A percentile compares a stretch with the other conserved stretches of the same genome.
phyloP scores from a whole-genome alignment of 2,888 invertebrate genomes.

The Rhingia rostrata region DNA sequence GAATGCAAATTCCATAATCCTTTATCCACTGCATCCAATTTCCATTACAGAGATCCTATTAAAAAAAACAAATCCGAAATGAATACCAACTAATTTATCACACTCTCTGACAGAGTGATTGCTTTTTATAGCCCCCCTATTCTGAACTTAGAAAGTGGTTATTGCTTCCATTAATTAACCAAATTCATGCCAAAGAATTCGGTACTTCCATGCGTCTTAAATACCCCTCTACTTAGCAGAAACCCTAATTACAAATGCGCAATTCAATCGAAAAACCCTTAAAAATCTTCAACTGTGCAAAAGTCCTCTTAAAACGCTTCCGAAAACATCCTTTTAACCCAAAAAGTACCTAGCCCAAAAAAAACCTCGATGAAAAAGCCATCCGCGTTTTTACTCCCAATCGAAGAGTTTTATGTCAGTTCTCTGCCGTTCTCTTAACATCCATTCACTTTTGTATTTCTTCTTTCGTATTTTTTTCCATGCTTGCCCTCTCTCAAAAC shows the following conservation, averaged over 20 bases:
- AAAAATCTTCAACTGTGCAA: neutral
- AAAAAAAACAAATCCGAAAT: neutral
- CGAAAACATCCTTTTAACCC: slow-evolving; percentile 18
- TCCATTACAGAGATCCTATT: too few species aligned
- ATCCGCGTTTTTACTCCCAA: slow-evolving; percentile 24
- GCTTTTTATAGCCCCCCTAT: neutral
- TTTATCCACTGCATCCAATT: too few species aligned
- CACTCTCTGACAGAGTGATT: neutral
- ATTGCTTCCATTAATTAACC: slow-evolving; percentile 17
- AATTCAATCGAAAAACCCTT: slow-evolving; percentile 2
- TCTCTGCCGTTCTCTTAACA: slow-evolving; percentile 42
- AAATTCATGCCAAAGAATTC: neutral
- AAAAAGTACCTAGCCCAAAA: slow-evolving; percentile 10
- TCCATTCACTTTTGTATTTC: slow-evolving; percentile 38
- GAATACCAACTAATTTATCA: neutral
- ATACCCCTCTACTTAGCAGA: neutral
- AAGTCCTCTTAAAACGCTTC: slow-evolving; percentile 7
- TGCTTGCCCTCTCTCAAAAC: slow-evolving; percentile 41
- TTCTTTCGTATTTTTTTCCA: slow-evolving; percentile 4
- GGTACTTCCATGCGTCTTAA: neutral
- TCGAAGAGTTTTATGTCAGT: slow-evolving; percentile 40
- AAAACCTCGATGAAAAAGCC: slow-evolving; percentile 29
- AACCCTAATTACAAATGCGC: too few species aligned
- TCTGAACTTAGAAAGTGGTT: slow-evolving; percentile 26
- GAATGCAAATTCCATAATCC: too few species aligned